Percentiles rank a stretch among this genome's conserved stretches.
These are phyloP conservation scores for Choristoneura rosaceana DNA, from an alignment of 2,888 invertebrate genomes.

Conservation along the genomic window DNA sequence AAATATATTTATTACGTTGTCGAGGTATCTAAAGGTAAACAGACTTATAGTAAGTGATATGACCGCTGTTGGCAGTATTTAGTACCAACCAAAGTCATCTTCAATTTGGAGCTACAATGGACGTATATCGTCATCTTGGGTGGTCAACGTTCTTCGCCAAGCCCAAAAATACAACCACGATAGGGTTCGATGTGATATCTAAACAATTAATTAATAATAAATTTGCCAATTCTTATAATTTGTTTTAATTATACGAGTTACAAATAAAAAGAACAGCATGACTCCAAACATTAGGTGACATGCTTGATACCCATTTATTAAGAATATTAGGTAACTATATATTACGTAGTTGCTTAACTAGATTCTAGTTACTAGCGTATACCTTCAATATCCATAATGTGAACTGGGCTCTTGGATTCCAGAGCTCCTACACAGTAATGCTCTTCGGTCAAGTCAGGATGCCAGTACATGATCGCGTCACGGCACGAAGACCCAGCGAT, in stretches of 20 bases:
- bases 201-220: neutral
- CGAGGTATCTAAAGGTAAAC: too few species aligned
- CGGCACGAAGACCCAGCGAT: slow-evolving; percentile 78
- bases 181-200: too few species aligned
- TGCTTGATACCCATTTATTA: neutral
- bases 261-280: neutral
- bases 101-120: neutral
- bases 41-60: neutral
- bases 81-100: neutral
- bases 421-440: slow-evolving; percentile 80
- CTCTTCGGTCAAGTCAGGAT: slow-evolving; percentile 78
- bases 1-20: too few species aligned
- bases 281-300: neutral
- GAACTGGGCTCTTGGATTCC: slow-evolving; percentile 74
- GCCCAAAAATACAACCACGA: neutral
- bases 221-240: too few species aligned
- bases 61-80: neutral
- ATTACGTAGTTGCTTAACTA: too few species aligned
- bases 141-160: neutral
- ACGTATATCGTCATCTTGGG: neutral
- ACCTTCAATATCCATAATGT: slow-evolving; percentile 79
- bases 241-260: too few species aligned
- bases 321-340: too few species aligned
- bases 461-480: slow-evolving; percentile 82
- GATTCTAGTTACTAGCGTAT: neutral